Percentiles rank a stretch among this genome's conserved stretches.
Conservation (phyloP, 2,113 vertebrate genomes). For the Hemiscyllium ocellatum region DNA sequence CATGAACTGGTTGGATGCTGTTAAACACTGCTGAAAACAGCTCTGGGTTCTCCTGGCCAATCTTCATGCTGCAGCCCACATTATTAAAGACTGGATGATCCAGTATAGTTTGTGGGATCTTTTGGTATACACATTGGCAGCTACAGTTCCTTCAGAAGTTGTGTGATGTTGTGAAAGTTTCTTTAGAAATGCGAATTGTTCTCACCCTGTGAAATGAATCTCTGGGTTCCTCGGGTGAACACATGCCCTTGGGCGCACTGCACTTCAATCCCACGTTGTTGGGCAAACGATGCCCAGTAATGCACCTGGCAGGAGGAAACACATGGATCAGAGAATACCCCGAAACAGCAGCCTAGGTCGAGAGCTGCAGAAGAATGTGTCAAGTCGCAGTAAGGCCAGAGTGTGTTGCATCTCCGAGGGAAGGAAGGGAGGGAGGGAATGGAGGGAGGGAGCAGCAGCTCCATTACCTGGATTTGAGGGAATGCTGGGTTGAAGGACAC, state of each 20-base stretch:
- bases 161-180: background rate
- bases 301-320: constrained; percentile 65
- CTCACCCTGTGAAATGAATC: constrained; percentile 89
- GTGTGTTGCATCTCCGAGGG: background rate
- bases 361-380: background rate
- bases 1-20: background rate
- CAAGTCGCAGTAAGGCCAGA: too few relatives aligned
- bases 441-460: too few relatives aligned
- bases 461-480: constrained; percentile 76
- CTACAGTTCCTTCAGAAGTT: background rate
- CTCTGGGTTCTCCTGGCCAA: background rate
- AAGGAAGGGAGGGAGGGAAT: background rate
- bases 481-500: constrained; percentile 87
- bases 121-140: background rate
- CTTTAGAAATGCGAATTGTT: background rate
- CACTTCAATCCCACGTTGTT: constrained; percentile 89
- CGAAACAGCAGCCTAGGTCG: background rate
- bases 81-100: background rate
- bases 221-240: constrained; percentile 84
- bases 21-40: background rate
- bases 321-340: background rate
- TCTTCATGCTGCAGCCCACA: background rate
- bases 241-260: constrained; percentile 88
- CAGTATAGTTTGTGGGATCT: background rate
- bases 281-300: constrained; percentile 97